These are phyloP conservation scores for Drosophila mayaguana DNA, from an alignment of 2,888 invertebrate species.

Conservation along the genomic window DNA sequence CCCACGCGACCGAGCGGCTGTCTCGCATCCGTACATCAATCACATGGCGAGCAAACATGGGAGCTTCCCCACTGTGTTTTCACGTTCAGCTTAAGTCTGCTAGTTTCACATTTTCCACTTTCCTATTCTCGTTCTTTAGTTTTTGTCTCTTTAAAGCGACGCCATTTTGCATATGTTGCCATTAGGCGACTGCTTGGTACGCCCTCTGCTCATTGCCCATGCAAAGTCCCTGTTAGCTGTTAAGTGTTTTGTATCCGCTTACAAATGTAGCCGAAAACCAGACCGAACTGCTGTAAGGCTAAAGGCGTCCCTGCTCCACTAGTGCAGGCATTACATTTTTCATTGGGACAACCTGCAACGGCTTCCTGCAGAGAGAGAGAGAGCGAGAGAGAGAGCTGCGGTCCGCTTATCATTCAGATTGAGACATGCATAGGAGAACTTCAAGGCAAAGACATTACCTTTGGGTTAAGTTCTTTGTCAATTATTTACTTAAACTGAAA, in stretches of 20 bases:
- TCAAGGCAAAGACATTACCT: not conserved
- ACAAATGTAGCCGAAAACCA: slow-evolving; percentile 74
- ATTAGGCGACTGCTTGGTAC: slow-evolving; percentile 7
- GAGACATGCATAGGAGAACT: too few relatives aligned
- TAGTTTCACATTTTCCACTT: slow-evolving; percentile 44
- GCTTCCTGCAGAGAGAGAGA: too few relatives aligned
- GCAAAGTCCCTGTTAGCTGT: slow-evolving; percentile 77
- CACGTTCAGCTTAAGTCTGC: slow-evolving; percentile 15
- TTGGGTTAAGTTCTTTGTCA: not conserved
- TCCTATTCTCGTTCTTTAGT: slow-evolving; percentile 7
- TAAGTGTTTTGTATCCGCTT: slow-evolving; percentile 76
- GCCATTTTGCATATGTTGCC: slow-evolving; percentile 58
- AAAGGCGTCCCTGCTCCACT: not conserved
- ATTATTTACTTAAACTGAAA: not conserved
- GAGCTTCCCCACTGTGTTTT: not conserved
- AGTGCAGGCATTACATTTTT: slow-evolving; percentile 34
- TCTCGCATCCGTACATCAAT: slow-evolving; percentile 64
- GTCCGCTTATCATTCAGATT: slow-evolving; percentile 31
- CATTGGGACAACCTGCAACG: not conserved
- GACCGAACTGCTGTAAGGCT: slow-evolving; percentile 28
- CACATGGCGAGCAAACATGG: slow-evolving; percentile 47
- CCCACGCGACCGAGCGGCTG: slow-evolving; percentile 39
- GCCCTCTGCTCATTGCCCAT: slow-evolving; percentile 65
- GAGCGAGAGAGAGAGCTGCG: not conserved
- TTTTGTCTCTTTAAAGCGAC: slow-evolving; percentile 45